Evolutionary conservation across 2,888 invertebrate species (phyloP).

Genomic region (Melanostoma mellinum): DNA sequence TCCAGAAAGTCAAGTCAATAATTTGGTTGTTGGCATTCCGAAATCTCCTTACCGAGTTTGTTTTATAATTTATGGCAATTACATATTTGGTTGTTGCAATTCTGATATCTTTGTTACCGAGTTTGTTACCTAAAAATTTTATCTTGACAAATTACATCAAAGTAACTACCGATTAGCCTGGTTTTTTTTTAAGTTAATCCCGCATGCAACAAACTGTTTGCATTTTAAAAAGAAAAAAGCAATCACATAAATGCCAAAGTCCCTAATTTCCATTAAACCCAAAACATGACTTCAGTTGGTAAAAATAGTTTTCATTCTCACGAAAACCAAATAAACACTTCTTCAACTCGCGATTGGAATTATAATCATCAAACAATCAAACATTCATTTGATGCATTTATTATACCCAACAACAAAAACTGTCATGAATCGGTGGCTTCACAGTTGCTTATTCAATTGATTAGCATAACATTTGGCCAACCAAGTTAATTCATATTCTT

Average conservation of each 20-base stretch:
- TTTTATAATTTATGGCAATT: no score
- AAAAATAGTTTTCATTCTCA: conserved; percentile 8
- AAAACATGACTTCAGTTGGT: conserved; percentile 21
- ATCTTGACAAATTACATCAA: no score
- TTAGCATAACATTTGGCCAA: background rate
- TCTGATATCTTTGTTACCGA: no score
- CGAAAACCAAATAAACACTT: conserved; percentile 13
- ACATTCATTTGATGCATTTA: conserved; percentile 20
- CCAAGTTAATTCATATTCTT: conserved; percentile 13
- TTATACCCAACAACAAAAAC: conserved; percentile 3
- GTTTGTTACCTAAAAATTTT: no score
- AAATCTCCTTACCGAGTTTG: no score
- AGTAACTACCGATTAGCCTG: no score
- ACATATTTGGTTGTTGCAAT: no score
- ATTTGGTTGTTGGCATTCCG: no score
- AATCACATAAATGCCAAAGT: background rate
- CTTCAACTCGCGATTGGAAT: conserved; percentile 17
- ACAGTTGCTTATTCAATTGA: conserved; percentile 1
- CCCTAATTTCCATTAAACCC: background rate
- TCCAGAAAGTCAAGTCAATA: no score
- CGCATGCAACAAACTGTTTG: background rate
- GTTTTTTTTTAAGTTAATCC: no score
- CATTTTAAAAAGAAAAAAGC: background rate
- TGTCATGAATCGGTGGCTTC: background rate
- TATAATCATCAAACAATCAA: background rate